These are phyloP conservation scores for Eumacrocentrus americanus DNA, from an alignment of 2,888 invertebrate genomes.

Conservation along the genomic window DNA sequence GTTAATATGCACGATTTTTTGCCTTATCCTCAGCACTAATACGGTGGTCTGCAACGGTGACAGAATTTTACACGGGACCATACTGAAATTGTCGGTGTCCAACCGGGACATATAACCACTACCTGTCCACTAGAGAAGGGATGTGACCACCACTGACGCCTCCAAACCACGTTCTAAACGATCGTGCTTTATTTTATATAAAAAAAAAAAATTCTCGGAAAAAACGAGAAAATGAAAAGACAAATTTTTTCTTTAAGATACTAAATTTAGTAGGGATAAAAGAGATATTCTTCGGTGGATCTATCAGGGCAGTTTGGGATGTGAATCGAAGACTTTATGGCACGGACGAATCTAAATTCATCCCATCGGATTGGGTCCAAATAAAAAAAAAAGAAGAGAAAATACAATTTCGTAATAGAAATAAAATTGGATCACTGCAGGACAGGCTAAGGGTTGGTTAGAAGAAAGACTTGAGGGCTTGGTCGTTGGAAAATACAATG, in stretches of 20 bases:
- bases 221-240: too few relatives aligned
- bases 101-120: background rate
- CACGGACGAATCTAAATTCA: constrained; percentile 6
- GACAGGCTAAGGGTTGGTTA: constrained; percentile 17
- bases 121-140: background rate
- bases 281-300: too few relatives aligned
- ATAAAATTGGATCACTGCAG: constrained; percentile 27
- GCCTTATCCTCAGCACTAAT: too few relatives aligned
- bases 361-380: constrained; percentile 12
- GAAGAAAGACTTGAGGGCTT: constrained; percentile 4
- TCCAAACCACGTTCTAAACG: background rate
- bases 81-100: constrained; percentile 25
- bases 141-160: background rate
- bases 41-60: constrained; percentile 32
- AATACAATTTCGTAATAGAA: constrained; percentile 27
- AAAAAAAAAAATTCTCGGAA: background rate
- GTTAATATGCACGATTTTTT: too few relatives aligned
- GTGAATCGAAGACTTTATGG: constrained; percentile 2
- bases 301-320: background rate
- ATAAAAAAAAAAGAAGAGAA: constrained; percentile 9
- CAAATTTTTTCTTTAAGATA: too few relatives aligned
- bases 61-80: constrained; percentile 35
- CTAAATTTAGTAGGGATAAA: too few relatives aligned
- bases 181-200: background rate
- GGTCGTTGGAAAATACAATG: constrained; percentile 15